Base-by-base conservation (phyloP, 35 echinoderm and acorn worm species). In the Heliocidaris tuberculata region DNA sequence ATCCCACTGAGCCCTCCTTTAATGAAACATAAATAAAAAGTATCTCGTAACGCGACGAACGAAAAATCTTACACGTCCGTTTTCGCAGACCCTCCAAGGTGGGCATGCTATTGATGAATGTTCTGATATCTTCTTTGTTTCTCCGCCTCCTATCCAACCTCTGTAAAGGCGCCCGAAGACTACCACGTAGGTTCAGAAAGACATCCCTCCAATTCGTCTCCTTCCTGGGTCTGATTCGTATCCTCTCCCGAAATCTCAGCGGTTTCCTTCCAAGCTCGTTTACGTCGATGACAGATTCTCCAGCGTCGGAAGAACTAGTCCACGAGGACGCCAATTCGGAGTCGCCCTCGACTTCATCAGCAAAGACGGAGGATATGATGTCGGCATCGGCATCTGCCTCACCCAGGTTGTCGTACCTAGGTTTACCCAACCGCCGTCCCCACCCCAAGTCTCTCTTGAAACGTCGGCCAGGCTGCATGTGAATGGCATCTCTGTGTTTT, bases 31-130 rank as follows among this genome's bases (percentile, higher is more conserved):
- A n/a, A 3, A 42, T 42, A 42, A 42, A 42, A 42, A 42, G 35
- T 42, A 42, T 42, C 35, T 42, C 35, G 35, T 42, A 42, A 42
- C 4, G 65, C 27, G 65, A 78, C 65, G 27, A 78, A 78, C 27
- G 65, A 4, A 27, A 5, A 48, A 5, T 21, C 47, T 93, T 93
- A 93, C 91, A 32, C 17, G 91, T 93, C 6, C 91, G 91, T 59
- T 93, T 93, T 29, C 91, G 91, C 48, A 93, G 47, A 31, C 91
- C 91, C 50, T 93, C 91, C n/a, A 93, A 48, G 21, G 91, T 93
- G 10, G 91, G 91, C 48, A 93, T 48, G 47, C 91, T 93, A 10
- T 93, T 59, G 9, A 59, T 30, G 50, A 93, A 93, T 59, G 47
- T n/a, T 49, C 50, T 32, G 4, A 52, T 19, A 59, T 93, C 91